Conservation (phyloP, 53 echinoderm and acorn worm genomes). For the Glandiceps talaboti region DNA sequence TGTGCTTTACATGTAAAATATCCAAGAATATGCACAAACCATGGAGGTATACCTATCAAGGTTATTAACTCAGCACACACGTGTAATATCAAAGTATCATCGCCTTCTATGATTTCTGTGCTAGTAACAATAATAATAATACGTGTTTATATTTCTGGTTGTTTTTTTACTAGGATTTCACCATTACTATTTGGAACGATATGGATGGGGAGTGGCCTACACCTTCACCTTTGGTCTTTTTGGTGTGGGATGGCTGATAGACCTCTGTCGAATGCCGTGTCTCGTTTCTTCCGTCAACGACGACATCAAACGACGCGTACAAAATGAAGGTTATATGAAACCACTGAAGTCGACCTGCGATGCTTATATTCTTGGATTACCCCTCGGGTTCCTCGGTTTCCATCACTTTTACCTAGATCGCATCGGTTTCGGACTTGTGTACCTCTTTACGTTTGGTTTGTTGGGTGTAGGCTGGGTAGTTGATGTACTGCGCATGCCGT, state of each 20-base stretch:
- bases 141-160: no score
- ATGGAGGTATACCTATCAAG: no score
- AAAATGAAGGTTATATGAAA: not conserved
- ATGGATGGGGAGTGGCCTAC: constrained; percentile 9
- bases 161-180: constrained; percentile 8
- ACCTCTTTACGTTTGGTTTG: constrained; percentile 25
- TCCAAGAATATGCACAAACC: no score
- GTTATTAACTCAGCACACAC: no score
- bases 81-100: no score
- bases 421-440: constrained; percentile 26
- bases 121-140: no score
- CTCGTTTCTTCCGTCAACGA: constrained; percentile 5
- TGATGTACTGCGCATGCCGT: constrained; percentile 32
- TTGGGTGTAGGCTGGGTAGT: constrained; percentile 30
- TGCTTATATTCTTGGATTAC: not conserved
- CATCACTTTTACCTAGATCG: constrained; percentile 49
- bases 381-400: constrained; percentile 11
- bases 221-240: constrained; percentile 18
- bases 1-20: no score
- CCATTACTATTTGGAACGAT: constrained; percentile 24
- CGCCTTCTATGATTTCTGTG: no score
- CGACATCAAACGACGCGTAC: not conserved
- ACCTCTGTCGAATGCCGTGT: constrained; percentile 28
- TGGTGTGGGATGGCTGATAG: constrained; percentile 25
- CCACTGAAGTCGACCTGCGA: not conserved